phyloP scores from a whole-genome alignment of 2,797 vertebrate species.

The Hoplostethus mediterraneus region DNA sequence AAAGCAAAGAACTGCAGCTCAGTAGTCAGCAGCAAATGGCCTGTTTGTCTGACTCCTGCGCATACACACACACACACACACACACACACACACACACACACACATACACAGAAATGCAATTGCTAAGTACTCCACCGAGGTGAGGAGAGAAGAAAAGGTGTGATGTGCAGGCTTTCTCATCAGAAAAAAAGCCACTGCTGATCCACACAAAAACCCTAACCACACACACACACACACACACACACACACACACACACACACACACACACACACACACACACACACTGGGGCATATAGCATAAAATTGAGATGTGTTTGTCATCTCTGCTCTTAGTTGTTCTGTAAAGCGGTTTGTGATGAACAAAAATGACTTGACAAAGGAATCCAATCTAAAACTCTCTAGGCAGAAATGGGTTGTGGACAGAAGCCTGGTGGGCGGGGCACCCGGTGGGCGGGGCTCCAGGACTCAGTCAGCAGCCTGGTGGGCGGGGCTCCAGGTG shows the following conservation, averaged over 20 bases:
- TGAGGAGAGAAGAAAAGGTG: background rate
- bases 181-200: background rate
- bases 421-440: no score
- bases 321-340: no score
- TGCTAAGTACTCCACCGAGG: background rate
- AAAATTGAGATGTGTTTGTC: no score
- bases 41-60: constrained; percentile 9
- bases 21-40: constrained; percentile 46
- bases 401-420: no score
- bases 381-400: no score
- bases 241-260: background rate
- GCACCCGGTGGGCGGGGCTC: no score
- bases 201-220: background rate
- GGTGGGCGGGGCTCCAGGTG: no score
- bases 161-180: background rate
- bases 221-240: background rate
- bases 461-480: no score
- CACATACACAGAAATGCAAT: background rate
- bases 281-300: background rate
- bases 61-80: constrained; percentile 1
- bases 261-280: background rate
- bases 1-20: constrained; percentile 20
- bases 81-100: background rate
- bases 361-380: no score
- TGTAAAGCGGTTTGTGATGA: no score